These are phyloP conservation scores for Lepidochrysops patricia DNA, from an alignment of 2,888 invertebrate species.

Conservation along the genomic window DNA sequence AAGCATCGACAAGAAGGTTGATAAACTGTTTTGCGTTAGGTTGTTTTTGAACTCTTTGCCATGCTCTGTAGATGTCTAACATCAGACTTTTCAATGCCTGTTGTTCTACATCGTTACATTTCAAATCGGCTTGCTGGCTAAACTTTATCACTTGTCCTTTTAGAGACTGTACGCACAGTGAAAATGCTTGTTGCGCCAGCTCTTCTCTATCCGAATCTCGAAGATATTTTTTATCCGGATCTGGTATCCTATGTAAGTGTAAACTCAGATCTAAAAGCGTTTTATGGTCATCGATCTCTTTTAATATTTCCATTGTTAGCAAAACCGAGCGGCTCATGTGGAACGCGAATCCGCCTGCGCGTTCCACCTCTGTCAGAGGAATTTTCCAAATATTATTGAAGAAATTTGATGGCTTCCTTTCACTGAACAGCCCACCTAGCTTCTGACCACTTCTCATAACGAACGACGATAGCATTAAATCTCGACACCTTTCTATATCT, in stretches of 20 bases:
- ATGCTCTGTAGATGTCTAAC: conserved; percentile 78
- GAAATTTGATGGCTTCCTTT: conserved; percentile 88
- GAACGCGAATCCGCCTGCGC: conserved; percentile 92
- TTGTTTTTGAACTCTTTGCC: conserved; percentile 80
- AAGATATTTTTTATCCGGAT: conserved; percentile 91
- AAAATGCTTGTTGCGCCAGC: conserved; percentile 85
- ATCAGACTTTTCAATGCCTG: conserved; percentile 66
- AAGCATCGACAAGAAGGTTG: conserved; percentile 80
- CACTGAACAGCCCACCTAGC: conserved; percentile 88
- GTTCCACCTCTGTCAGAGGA: conserved; percentile 90
- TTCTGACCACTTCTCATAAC: conserved; percentile 78
- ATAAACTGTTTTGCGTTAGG: conserved; percentile 74
- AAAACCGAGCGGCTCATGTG: conserved; percentile 91
- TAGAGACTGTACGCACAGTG: conserved; percentile 80
- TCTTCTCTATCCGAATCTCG: conserved; percentile 88
- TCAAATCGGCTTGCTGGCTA: conserved; percentile 59
- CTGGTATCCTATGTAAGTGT: conserved; percentile 86
- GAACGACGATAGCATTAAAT: conserved; percentile 81
- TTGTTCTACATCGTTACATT: conserved; percentile 61
- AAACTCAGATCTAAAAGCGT: conserved; percentile 85
- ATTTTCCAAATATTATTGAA: conserved; percentile 96
- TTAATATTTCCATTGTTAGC: conserved; percentile 86
- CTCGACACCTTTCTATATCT: conserved; percentile 80
- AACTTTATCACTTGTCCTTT: conserved; percentile 76
- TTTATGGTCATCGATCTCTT: conserved; percentile 85